phyloP scores from a whole-genome alignment of 2,113 vertebrate genomes.

The Pterocles burchelli region DNA sequence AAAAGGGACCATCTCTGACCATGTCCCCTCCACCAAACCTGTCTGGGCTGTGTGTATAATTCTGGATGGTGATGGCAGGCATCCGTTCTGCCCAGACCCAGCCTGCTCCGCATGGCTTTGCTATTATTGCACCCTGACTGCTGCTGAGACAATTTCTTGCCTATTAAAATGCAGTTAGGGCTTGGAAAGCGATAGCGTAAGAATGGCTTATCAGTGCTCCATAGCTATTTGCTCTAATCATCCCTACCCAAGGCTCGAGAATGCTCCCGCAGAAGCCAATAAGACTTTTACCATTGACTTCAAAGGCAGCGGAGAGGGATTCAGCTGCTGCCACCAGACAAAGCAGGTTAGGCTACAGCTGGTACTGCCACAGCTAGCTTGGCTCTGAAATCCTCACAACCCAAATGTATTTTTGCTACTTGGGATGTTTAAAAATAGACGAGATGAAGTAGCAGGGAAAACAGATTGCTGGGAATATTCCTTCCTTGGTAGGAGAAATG shows the following conservation, averaged over 20 bases:
- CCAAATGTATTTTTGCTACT: conserved; percentile 50
- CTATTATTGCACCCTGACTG: conserved; percentile 61
- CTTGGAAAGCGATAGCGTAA: conserved; percentile 29
- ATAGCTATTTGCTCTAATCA: conserved; percentile 58
- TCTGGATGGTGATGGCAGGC: not conserved
- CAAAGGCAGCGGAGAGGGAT: conserved; percentile 62
- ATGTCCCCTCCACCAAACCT: not conserved
- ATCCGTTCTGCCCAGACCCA: not conserved
- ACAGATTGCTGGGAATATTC: conserved; percentile 56
- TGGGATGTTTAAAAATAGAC: conserved; percentile 63
- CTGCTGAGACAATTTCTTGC: conserved; percentile 71
- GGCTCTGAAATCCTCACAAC: conserved; percentile 56
- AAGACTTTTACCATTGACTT: conserved; percentile 66
- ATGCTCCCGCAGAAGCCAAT: conserved; percentile 64
- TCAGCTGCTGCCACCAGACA: conserved; percentile 64
- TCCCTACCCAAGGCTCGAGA: conserved; percentile 44
- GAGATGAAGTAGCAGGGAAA: conserved; percentile 47
- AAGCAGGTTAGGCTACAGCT: conserved; percentile 69
- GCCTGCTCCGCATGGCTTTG: conserved; percentile 11
- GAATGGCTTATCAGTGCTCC: conserved; percentile 61
- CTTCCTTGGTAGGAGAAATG: conserved; percentile 40
- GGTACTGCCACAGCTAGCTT: conserved; percentile 60
- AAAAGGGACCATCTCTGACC: not conserved
- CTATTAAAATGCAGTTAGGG: conserved; percentile 65
- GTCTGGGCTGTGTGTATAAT: not conserved